These are phyloP conservation scores for Pheosia gnoma DNA, from an alignment of 2,888 invertebrate species.

Conservation along the genomic window DNA sequence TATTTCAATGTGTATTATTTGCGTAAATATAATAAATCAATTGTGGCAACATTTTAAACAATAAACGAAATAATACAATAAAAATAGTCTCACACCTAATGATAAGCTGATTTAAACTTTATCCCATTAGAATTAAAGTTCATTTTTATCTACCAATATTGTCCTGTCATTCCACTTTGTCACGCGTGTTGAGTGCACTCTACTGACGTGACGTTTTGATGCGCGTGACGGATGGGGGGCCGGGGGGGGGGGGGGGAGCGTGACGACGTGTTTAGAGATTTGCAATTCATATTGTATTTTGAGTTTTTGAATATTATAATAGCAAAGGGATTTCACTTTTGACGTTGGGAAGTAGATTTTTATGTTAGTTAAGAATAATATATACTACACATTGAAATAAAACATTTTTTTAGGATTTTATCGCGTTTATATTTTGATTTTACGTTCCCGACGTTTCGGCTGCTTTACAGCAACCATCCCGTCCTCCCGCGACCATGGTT, in stretches of 20 bases:
- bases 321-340: neutral
- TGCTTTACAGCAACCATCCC: no score
- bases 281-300: conserved; percentile 41
- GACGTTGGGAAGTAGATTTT: neutral
- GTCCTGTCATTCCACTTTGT: conserved; percentile 37
- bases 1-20: no score
- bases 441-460: no score
- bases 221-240: conserved; percentile 33
- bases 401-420: no score
- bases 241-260: conserved; percentile 7
- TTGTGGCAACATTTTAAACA: no score
- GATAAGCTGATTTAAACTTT: neutral
- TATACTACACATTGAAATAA: neutral
- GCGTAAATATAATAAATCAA: no score
- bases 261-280: conserved; percentile 28
- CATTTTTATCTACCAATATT: neutral
- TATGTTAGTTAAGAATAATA: neutral
- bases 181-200: conserved; percentile 63
- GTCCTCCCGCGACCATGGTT: no score
- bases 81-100: neutral
- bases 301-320: neutral
- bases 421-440: no score
- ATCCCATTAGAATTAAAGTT: neutral
- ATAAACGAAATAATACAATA: neutral
- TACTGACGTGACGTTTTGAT: conserved; percentile 35